phyloP scores from a whole-genome alignment of 2,113 vertebrate genomes.

The Candoia aspera region DNA sequence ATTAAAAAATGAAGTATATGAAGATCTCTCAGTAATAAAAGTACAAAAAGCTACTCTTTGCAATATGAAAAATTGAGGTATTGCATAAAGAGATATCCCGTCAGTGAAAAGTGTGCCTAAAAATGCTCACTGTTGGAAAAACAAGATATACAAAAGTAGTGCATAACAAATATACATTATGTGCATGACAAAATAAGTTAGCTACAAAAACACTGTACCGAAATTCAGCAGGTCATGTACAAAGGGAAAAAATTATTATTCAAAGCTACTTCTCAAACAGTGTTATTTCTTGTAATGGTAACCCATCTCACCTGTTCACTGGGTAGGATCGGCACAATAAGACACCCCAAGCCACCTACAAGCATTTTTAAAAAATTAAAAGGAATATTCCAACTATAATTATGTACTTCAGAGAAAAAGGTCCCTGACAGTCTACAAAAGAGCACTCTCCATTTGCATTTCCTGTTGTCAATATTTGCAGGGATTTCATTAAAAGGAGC shows the following conservation, averaged over 20 bases:
- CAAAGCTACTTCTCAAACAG: conserved; percentile 99
- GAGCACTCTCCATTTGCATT: conserved; percentile 83
- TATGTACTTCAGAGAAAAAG: conserved; percentile 80
- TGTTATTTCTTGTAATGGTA: conserved; percentile 94
- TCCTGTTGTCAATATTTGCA: conserved; percentile 75
- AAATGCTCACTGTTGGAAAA: conserved; percentile 99
- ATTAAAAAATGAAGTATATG: conserved; percentile 99
- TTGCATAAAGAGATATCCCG: conserved; percentile 99
- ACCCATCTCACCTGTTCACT: conserved; percentile 93
- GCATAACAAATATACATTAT: conserved; percentile 99
- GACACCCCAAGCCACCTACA: conserved; percentile 93
- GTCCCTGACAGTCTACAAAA: conserved; percentile 95
- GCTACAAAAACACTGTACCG: conserved; percentile 99
- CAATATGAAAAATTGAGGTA: conserved; percentile 99
- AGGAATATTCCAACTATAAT: conserved; percentile 77
- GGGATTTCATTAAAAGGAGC: conserved; percentile 78
- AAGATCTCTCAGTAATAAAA: conserved; percentile 99
- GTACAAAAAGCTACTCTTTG: conserved; percentile 99
- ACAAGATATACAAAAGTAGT: conserved; percentile 99
- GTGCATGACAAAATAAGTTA: conserved; percentile 99
- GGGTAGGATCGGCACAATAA: conserved; percentile 93
- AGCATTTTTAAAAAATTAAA: conserved; percentile 76
- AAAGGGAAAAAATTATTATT: conserved; percentile 97
- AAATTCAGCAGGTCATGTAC: conserved; percentile 99
- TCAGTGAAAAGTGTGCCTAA: conserved; percentile 99